Evolutionary conservation across 2,888 invertebrate genomes (phyloP).

Genomic region (Pachliopta kotzebuea): DNA sequence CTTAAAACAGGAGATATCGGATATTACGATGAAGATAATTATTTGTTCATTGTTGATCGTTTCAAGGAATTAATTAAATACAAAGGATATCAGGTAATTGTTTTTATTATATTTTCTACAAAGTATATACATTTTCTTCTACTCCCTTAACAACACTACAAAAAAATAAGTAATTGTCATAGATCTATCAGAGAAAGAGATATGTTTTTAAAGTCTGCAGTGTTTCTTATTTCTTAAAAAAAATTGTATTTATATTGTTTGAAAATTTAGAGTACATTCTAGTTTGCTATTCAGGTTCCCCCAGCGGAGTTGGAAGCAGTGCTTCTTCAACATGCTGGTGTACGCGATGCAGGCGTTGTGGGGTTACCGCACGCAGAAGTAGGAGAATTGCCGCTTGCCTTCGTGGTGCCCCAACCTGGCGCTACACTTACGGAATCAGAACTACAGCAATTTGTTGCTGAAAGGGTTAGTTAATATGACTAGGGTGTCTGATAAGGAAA

Average conservation of each 20-base stretch:
- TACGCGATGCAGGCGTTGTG: slow-evolving; percentile 89
- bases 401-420: slow-evolving; percentile 82
- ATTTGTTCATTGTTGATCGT: slow-evolving; percentile 38
- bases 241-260: too few relatives aligned
- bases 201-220: too few relatives aligned
- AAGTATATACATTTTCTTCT: too few relatives aligned
- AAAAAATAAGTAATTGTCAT: too few relatives aligned
- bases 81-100: slow-evolving; percentile 17
- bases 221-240: too few relatives aligned
- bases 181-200: too few relatives aligned
- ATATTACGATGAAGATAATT: slow-evolving; percentile 39
- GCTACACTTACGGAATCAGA: slow-evolving; percentile 74
- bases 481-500: too few relatives aligned
- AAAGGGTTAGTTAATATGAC: slow-evolving; percentile 65
- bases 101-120: too few relatives aligned
- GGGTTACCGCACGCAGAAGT: slow-evolving; percentile 85
- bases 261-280: too few relatives aligned
- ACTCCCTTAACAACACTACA: too few relatives aligned
- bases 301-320: slow-evolving; percentile 92
- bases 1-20: slow-evolving; percentile 40
- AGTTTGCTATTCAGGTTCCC: slow-evolving; percentile 73
- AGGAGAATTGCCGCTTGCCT: slow-evolving; percentile 87
- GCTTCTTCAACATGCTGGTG: slow-evolving; percentile 83
- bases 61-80: slow-evolving; percentile 42
- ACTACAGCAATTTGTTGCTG: slow-evolving; percentile 75